Percentiles rank a stretch among this genome's conserved stretches.
phyloP scores from a whole-genome alignment of 2,113 vertebrate genomes.

The Candoia aspera region DNA sequence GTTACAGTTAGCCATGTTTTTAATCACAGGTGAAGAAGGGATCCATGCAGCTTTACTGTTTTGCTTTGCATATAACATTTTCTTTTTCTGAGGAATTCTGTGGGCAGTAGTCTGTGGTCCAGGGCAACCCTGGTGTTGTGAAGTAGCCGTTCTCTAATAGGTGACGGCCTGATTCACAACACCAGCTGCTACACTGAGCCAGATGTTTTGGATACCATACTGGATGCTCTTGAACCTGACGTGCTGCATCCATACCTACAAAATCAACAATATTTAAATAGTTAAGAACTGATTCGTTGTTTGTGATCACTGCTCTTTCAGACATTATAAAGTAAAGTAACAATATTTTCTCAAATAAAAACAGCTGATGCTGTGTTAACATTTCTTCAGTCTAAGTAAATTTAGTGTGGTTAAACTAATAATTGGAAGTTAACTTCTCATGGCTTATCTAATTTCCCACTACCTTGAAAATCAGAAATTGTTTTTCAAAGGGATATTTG shows the following conservation, averaged over 20 bases:
- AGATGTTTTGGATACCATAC: background rate
- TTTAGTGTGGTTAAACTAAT: accelerated
- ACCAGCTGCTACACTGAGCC: conserved; percentile 95
- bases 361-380: background rate
- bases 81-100: background rate
- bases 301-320: conserved; percentile 9
- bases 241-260: accelerated
- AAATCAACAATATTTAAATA: conserved; percentile 56
- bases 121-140: conserved; percentile 97
- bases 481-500: background rate
- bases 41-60: conserved; percentile 15
- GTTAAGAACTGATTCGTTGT: conserved; percentile 15
- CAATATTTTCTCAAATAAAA: background rate
- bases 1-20: background rate
- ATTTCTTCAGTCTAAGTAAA: background rate
- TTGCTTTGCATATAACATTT: accelerated
- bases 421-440: accelerated
- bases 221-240: accelerated
- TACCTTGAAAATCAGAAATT: conserved; percentile 2
- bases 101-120: conserved; percentile 66
- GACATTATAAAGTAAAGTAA: background rate
- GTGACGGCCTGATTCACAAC: conserved; percentile 99
- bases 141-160: conserved; percentile 92
- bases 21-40: background rate
- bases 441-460: background rate